Conservation (phyloP, 2,113 vertebrate genomes). For the Pholis gunnellus region DNA sequence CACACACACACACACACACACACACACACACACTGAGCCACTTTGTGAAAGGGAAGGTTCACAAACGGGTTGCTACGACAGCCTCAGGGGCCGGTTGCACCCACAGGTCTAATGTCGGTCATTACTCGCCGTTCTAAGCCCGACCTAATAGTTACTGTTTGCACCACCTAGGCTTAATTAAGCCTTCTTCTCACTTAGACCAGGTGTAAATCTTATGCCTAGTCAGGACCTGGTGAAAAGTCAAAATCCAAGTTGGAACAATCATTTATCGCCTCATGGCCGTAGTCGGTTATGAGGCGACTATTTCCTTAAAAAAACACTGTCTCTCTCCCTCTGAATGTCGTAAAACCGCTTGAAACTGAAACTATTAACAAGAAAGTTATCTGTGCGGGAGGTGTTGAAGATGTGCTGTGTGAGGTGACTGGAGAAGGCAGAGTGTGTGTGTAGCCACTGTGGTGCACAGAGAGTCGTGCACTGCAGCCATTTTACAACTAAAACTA, state of each 20-base stretch:
- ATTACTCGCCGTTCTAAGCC: background rate
- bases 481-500: no score
- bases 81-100: background rate
- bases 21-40: background rate
- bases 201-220: background rate
- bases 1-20: constrained; percentile 23
- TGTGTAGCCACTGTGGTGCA: no score
- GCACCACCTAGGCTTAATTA: background rate
- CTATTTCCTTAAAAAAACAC: no score
- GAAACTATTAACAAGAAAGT: no score
- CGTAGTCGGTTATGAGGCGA: no score
- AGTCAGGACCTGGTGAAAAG: background rate
- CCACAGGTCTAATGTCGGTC: background rate
- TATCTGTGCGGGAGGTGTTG: no score
- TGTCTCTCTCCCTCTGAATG: no score
- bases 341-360: no score
- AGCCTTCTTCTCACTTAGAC: background rate
- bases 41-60: background rate
- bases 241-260: background rate
- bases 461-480: no score
- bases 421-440: no score
- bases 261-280: no score
- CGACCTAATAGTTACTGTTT: background rate
- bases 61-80: background rate
- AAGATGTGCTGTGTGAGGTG: no score